phyloP scores from a whole-genome alignment of 2,888 invertebrate genomes.

The Rhagonycha lutea region DNA sequence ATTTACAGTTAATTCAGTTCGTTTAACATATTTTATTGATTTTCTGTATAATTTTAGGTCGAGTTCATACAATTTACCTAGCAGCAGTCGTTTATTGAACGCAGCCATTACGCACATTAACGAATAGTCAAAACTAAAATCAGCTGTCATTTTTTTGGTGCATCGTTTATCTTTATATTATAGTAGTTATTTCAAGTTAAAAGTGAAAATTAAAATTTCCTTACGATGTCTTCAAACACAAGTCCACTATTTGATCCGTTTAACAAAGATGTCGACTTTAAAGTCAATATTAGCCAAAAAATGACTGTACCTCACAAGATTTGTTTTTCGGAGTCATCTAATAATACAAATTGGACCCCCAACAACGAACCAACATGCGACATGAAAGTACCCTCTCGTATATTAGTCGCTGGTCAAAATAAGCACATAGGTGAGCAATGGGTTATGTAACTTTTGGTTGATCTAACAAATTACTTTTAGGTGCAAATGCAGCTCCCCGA shows the following conservation, averaged over 20 bases:
- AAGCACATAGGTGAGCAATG: constrained; percentile 63
- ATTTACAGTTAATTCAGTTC: no score
- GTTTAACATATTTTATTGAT: no score
- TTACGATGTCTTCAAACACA: constrained; percentile 64
- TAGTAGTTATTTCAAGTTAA: neutral
- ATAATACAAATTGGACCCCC: constrained; percentile 67
- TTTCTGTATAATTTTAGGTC: neutral
- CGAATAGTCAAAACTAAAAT: neutral
- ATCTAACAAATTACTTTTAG: constrained; percentile 53
- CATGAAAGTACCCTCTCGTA: constrained; percentile 94
- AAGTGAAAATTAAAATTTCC: neutral
- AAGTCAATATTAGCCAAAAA: constrained; percentile 76
- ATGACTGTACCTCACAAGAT: constrained; percentile 83
- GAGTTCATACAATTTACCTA: neutral
- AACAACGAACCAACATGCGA: constrained; percentile 74
- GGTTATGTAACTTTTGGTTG: neutral
- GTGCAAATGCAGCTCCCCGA: constrained; percentile 82
- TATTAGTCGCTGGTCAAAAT: constrained; percentile 83
- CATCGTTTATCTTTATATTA: neutral
- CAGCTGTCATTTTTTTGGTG: neutral
- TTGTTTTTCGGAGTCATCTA: constrained; percentile 71
- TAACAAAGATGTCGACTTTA: constrained; percentile 64
- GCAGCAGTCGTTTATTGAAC: neutral
- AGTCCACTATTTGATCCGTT: constrained; percentile 72
- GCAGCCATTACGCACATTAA: neutral